Percentiles rank a stretch among this genome's conserved stretches.
These are phyloP conservation scores for Ormyrus thymus DNA, from an alignment of 2,888 invertebrate genomes.

Conservation along the genomic window DNA sequence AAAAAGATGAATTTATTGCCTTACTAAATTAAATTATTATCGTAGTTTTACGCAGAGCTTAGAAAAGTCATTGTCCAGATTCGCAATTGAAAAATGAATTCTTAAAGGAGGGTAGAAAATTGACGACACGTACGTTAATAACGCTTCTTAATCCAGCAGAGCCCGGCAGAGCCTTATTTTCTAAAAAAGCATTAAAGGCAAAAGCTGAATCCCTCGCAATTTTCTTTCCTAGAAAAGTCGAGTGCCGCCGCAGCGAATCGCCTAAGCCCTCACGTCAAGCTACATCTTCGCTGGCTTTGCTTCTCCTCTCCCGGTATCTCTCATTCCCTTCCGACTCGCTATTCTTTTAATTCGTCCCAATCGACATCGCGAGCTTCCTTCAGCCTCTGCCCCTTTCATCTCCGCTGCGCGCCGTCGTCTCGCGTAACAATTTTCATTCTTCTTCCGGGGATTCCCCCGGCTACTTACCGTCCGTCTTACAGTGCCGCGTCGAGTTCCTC, in stretches of 20 bases:
- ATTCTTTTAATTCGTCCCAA: slow-evolving; percentile 51
- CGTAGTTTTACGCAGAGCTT: no score
- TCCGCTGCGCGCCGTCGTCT: slow-evolving; percentile 26
- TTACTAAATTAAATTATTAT: no score
- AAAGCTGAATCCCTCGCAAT: slow-evolving; percentile 23
- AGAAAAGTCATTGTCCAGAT: no score
- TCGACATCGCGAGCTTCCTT: slow-evolving; percentile 37
- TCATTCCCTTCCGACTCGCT: slow-evolving; percentile 8
- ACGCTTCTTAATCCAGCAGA: no score
- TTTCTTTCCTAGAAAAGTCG: slow-evolving; percentile 27
- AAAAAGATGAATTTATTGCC: no score
- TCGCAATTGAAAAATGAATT: no score
- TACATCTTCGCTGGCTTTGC: slow-evolving; percentile 14
- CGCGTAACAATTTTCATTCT: slow-evolving; percentile 55
- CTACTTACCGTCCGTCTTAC: slow-evolving; percentile 52
- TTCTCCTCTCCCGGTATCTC: background rate
- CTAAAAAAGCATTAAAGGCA: background rate
- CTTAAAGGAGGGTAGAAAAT: no score
- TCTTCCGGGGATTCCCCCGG: slow-evolving; percentile 51
- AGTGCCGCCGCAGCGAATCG: slow-evolving; percentile 6
- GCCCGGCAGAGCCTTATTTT: no score
- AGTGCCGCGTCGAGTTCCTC: background rate
- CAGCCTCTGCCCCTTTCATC: background rate
- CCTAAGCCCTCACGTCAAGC: slow-evolving; percentile 10
- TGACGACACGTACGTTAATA: no score